phyloP scores from a whole-genome alignment of 1,140 invertebrate genomes.

The Drosophila punjabiensis region DNA sequence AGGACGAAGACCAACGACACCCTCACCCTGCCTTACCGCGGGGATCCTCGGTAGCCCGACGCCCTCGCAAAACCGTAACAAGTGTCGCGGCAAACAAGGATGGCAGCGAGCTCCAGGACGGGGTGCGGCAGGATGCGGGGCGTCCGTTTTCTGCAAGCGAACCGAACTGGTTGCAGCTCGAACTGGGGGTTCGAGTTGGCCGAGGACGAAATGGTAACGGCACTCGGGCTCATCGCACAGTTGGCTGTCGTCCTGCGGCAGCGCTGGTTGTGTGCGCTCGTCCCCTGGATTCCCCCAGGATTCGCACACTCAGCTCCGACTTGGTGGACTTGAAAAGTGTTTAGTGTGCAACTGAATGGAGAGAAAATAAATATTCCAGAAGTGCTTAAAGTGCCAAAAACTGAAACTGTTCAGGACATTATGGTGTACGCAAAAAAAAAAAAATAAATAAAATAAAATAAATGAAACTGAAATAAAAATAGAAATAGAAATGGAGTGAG shows the following conservation, averaged over 20 bases:
- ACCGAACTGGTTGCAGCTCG: slow-evolving; percentile 60
- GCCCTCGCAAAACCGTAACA: slow-evolving; percentile 62
- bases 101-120: neutral
- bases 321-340: slow-evolving; percentile 44
- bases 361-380: slow-evolving; percentile 9
- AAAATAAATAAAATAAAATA: neutral
- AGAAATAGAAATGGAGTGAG: slow-evolving; percentile 11
- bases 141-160: slow-evolving; percentile 23
- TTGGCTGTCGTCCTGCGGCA: slow-evolving; percentile 80
- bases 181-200: slow-evolving; percentile 30
- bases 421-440: slow-evolving; percentile 20
- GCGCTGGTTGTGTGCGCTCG: slow-evolving; percentile 79
- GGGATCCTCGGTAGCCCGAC: neutral
- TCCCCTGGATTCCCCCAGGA: slow-evolving; percentile 37
- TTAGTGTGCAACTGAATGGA: slow-evolving; percentile 35
- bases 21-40: neutral
- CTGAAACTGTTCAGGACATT: slow-evolving; percentile 45
- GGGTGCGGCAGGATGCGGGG: slow-evolving; percentile 12
- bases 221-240: slow-evolving; percentile 61
- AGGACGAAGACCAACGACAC: neutral
- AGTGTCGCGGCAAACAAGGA: slow-evolving; percentile 74
- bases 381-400: slow-evolving; percentile 43
- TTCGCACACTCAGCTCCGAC: slow-evolving; percentile 30
- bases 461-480: neutral
- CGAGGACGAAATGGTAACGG: slow-evolving; percentile 28